A percentile compares a stretch with the other conserved stretches of the same genome.
phyloP scores from a whole-genome alignment of 2,797 vertebrate species.

The Siniperca scherzeri region DNA sequence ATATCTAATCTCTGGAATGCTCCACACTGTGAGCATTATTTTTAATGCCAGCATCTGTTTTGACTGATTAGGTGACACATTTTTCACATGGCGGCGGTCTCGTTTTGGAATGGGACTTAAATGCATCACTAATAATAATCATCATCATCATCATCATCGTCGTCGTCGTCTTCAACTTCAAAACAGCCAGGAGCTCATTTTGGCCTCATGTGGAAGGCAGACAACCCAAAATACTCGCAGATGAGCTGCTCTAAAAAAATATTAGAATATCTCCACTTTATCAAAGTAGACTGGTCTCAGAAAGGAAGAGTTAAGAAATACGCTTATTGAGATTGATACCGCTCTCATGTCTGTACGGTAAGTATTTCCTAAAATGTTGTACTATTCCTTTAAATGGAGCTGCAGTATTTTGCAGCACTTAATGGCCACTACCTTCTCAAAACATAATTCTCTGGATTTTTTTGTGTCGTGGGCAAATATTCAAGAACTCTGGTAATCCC shows the following conservation, averaged over 20 bases:
- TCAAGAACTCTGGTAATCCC: neutral
- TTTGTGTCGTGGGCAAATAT: neutral
- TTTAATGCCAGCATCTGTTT: slow-evolving; percentile 11
- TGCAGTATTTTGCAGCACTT: neutral
- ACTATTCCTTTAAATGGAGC: neutral
- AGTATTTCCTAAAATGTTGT: neutral
- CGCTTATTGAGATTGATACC: neutral
- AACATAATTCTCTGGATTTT: neutral
- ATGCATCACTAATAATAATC: neutral
- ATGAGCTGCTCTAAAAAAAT: neutral
- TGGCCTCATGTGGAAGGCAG: slow-evolving; percentile 3
- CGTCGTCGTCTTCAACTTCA: neutral
- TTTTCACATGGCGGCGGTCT: neutral
- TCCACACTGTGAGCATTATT: neutral
- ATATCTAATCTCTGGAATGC: slow-evolving; percentile 7
- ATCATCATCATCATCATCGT: neutral
- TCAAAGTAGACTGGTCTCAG: neutral
- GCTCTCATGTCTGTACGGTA: neutral
- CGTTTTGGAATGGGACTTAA: slow-evolving; percentile 16
- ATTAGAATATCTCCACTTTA: neutral
- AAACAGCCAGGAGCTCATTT: slow-evolving; percentile 4
- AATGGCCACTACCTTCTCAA: neutral
- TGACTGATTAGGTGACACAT: slow-evolving; percentile 17
- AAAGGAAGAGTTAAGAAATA: neutral
- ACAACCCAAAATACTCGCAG: neutral